Base-by-base conservation (phyloP, 2,888 invertebrate genomes). In the Myathropa florea region DNA sequence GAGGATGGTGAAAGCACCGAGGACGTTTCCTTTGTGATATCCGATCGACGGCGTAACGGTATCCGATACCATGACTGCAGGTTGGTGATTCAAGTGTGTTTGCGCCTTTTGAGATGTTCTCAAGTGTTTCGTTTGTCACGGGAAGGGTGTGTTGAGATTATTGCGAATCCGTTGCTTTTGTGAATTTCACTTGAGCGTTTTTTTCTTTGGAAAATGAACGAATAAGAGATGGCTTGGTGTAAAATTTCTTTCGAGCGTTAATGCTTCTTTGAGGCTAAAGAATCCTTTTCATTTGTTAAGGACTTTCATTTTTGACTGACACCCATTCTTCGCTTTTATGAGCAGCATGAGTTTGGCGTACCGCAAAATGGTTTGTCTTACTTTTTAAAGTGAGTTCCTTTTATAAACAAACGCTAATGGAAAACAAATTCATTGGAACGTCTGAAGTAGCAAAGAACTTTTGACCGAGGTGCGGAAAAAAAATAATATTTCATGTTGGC, bases 61-160 rank as follows among this genome's bases (percentile, higher is more conserved):
- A 68, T 33, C 67, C 53, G 76, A 76, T 53, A 60, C 60, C 18
- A 33, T 30, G 64, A 46, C 57, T 65, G 39, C 57, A 75, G 67
- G 76, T 46, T 39, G 65, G 59, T n/a, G 36, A 59, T 60, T 60
- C 30, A 60, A 76, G 60, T 60, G 46, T 2, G 46, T 18, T 46
- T 76, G 67, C 60, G 60, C 57, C 36, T 18, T 36, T 57, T 59
- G 57, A 57, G 46, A 75, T 65, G 64, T 46, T 75, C 75, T 75
- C 36, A 65, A 65, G 60, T 33, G 33, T 60, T 76, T 46, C 21
- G 14, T 60, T 76, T 68, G 59, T 57, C 60, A 53, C 23, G 30
- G 10, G 26, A n/a, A 65, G 26, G 23, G 36, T 46, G 46, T 18
- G n/a, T 7, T 18, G 46, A 18, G 18, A 46, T 46, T 46, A 46